Evolutionary conservation across 2,888 invertebrate genomes (phyloP).

Genomic region (Sisyra terminalis): DNA sequence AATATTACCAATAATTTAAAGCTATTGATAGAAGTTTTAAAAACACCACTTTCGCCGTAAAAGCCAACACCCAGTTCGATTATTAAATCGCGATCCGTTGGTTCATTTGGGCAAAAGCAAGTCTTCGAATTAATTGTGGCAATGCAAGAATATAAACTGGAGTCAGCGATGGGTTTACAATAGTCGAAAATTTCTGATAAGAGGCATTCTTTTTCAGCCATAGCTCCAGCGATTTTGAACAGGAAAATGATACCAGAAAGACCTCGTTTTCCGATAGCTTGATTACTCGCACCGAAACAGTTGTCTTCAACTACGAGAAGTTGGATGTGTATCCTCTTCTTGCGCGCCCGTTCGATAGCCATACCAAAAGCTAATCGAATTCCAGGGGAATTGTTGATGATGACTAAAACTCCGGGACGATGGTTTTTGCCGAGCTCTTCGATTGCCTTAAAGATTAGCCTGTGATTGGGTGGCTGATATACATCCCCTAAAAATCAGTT

Average conservation of each 20-base stretch:
- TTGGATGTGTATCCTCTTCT: constrained; percentile 35
- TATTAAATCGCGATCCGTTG: constrained; percentile 27
- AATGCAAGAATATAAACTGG: constrained; percentile 19
- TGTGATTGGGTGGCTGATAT: constrained; percentile 18
- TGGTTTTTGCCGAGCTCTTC: constrained; percentile 20
- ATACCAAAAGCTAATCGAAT: constrained; percentile 69
- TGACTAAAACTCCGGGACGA: constrained; percentile 42
- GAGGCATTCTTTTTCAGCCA: constrained; percentile 42
- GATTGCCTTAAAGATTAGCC: constrained; percentile 20
- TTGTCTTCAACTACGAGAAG: constrained; percentile 53
- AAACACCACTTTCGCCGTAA: constrained; percentile 27
- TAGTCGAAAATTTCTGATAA: constrained; percentile 37
- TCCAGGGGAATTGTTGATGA: constrained; percentile 62
- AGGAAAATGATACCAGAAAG: constrained; percentile 37
- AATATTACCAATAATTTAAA: neutral
- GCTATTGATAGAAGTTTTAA: neutral
- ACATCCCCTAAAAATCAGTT: constrained; percentile 20
- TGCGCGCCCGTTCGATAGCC: constrained; percentile 56
- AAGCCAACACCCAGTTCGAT: constrained; percentile 41
- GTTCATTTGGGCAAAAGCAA: constrained; percentile 12
- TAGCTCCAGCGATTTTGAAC: constrained; percentile 54
- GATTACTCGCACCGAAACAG: constrained; percentile 28
- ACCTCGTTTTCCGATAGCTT: constrained; percentile 20
- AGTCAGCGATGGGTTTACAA: constrained; percentile 30
- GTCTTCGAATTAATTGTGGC: constrained; percentile 10